Evolutionary conservation across 2,113 vertebrate species (phyloP), one percentile per base, ranked within the genome.

Genomic region (Caracal caracal): DNA sequence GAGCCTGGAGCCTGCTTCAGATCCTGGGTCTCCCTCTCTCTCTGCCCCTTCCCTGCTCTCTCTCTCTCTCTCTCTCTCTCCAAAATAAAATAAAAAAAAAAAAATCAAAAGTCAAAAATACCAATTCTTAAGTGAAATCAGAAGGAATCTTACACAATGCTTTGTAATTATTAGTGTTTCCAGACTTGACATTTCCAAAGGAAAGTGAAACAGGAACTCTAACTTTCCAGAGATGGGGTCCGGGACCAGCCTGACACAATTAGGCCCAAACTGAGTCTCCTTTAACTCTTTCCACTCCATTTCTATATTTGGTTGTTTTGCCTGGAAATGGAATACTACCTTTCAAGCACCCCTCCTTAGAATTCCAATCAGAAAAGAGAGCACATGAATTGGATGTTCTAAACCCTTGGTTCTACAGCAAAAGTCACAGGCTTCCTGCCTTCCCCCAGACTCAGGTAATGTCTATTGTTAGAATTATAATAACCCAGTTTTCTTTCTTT

Each of bases 31-130:
- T 43, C 8, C 49, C 49, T 13, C 49, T 49, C 49, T 49, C 49
- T 49, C 10, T 49, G 49, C 49, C 49, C 49, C 49, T 49, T 49
- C 49, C 49, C 12, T 49, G 49, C 49, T 49, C 49, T 0, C 49
- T 13, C 49, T 49, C 10, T 49, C 49, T 49, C 49, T 49, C 10
- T 49, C 47, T 49, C 49, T 12, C 10, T 49, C 49, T 13, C 49
- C 2, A 49, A 49, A 49, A 49, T 49, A 49, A 49, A 49, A 49
- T 49, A 49, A 49, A 49, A 49, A 49, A 13, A 49, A 49, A 49
- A 49, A 49, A 49, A 76, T 35, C 76, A 61, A 96, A 93, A n/a
- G 43, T 49, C 10, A 61, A 95, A 22, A 70, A 75, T 22, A 66
- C 3, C 0, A 13, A 76, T 90, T 22, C 40, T 43, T 84, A 53